A percentile compares a stretch with the other conserved stretches of the same genome.
phyloP scores from a whole-genome alignment of 2,113 vertebrate genomes.

The Rhegmatorhina hoffmannsi region DNA sequence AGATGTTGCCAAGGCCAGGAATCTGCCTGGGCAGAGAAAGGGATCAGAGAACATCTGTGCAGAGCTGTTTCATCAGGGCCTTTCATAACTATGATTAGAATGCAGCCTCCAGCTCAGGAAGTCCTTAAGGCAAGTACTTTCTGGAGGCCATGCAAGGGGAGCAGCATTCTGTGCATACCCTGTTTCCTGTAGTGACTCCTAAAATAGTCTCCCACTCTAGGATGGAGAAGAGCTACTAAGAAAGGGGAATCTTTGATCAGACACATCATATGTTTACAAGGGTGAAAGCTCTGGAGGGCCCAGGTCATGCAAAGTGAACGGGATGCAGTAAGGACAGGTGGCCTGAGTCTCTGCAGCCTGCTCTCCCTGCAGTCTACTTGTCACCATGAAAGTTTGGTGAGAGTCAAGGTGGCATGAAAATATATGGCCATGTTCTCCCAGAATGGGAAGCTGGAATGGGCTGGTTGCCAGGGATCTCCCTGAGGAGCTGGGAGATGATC shows the following conservation, averaged over 20 bases:
- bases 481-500: not conserved
- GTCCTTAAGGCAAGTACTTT: conserved; percentile 15
- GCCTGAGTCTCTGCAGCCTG: not conserved
- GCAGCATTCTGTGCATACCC: not conserved
- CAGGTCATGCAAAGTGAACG: not conserved
- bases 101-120: conserved; percentile 30
- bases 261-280: not conserved
- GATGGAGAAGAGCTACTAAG: not conserved
- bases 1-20: conserved; percentile 30
- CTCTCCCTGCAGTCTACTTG: not conserved
- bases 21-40: not conserved
- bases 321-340: not conserved
- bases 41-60: conserved; percentile 24
- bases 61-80: not conserved
- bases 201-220: not conserved
- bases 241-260: not conserved
- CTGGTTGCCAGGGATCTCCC: not conserved
- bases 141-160: not conserved
- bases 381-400: not conserved
- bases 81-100: conserved; percentile 3
- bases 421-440: not conserved
- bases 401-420: not conserved
- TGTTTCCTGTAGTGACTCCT: not conserved
- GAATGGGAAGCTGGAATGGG: not conserved
- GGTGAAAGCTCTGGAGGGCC: not conserved